Conservation (phyloP, 2,113 vertebrate species). For the Cichladusa arquata region DNA sequence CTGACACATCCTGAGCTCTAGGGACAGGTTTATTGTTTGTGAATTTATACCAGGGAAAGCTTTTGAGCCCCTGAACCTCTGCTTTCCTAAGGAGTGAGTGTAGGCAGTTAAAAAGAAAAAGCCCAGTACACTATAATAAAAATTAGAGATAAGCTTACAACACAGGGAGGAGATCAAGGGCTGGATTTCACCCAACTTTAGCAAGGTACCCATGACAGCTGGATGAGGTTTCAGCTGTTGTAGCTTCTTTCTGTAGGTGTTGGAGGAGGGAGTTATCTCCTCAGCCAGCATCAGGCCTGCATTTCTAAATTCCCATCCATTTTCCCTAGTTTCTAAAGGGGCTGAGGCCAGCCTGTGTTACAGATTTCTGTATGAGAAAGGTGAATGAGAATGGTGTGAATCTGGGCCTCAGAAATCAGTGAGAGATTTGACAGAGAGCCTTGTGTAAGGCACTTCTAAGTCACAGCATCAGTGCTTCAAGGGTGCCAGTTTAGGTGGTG, state of each 20-base stretch:
- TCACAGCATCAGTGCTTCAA: background rate
- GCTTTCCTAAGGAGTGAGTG: background rate
- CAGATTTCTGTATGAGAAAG: background rate
- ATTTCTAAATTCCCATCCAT: background rate
- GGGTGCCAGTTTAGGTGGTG: background rate
- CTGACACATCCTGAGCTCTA: background rate
- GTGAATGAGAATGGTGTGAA: background rate
- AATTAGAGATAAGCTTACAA: background rate
- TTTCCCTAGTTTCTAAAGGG: background rate
- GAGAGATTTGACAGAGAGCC: background rate
- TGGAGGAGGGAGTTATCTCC: background rate
- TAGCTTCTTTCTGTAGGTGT: background rate
- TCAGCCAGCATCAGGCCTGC: background rate
- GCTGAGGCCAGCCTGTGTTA: background rate
- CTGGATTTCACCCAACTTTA: background rate
- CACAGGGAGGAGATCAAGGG: background rate
- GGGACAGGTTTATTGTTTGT: background rate
- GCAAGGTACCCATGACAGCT: background rate
- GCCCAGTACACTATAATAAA: background rate
- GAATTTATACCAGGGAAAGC: slow-evolving; percentile 9
- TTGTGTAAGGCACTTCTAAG: background rate
- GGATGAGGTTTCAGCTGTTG: background rate
- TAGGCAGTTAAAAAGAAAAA: slow-evolving; percentile 6
- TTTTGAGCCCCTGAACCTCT: background rate
- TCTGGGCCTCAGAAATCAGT: background rate